These are phyloP conservation scores for Lacerta viridis DNA, from an alignment of 2,797 vertebrate genomes.

Conservation along the genomic window DNA sequence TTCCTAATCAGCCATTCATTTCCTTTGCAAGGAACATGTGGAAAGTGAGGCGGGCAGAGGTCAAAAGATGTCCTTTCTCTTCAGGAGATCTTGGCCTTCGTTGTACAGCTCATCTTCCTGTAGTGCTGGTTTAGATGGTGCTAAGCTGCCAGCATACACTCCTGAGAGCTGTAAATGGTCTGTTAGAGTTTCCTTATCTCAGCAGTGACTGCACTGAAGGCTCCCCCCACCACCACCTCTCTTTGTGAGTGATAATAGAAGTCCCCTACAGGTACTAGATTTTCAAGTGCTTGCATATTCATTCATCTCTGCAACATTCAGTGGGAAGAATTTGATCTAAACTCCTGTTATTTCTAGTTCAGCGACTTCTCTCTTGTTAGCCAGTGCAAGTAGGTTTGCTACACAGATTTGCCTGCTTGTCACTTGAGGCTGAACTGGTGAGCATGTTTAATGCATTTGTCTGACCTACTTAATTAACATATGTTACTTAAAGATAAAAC, in stretches of 20 bases:
- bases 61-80: conserved; percentile 4
- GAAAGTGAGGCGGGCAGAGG: neutral
- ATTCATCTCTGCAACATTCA: neutral
- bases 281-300: neutral
- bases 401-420: conserved; percentile 5
- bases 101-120: neutral
- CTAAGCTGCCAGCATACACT: neutral
- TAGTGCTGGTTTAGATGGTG: neutral
- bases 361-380: neutral
- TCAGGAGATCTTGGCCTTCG: neutral
- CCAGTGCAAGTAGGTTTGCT: neutral
- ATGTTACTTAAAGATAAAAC: conserved; percentile 28
- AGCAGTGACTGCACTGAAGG: neutral
- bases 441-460: conserved; percentile 15
- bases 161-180: neutral
- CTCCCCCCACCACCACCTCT: neutral
- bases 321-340: neutral
- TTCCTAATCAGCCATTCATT: conserved; percentile 3
- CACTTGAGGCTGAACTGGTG: neutral
- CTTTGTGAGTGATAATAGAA: neutral
- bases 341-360: neutral
- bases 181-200: neutral
- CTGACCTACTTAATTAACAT: conserved; percentile 28
- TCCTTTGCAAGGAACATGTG: neutral
- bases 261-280: neutral